Evolutionary conservation across 1,140 invertebrate species (phyloP), one percentile per base, ranked within the genome.

Genomic region (Drosophila varians): DNA sequence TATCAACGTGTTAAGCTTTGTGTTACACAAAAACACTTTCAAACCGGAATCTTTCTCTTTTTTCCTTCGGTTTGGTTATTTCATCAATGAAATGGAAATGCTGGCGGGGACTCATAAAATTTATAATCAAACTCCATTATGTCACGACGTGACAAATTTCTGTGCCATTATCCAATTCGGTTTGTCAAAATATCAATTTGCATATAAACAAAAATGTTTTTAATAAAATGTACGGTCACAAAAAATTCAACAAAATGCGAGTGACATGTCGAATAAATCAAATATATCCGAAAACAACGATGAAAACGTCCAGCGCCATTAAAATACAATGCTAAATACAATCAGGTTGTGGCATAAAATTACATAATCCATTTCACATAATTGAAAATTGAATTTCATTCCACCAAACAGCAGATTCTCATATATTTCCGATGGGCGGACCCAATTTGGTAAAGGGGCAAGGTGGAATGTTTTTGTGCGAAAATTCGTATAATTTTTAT

Each of bases 361-460:
- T 55, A 77, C 74, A 68, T 60, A 74, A 77, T 68, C 69, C 55
- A 55, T 62, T 62, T 58, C 45, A 55, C 47, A 71, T 75, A 75
- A 78, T 78, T 84, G 71, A 40, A 69, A 71, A 77, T 83, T 65
- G 52, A 65, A 66, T 83, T 72, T 58, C 43, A 47, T 31, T n/a
- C n/a, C n/a, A 36, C 49, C 40, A 28, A 38, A 43, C 19, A 16
- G 7, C 31, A 25, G 57, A 42, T 31, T 45, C 52, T 14, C 40
- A 14, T 18, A 19, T 12, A 36, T 58, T 40, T 53, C 21, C 51
- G 16, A 62, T 46, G 16, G n/a, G 6, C 34, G 11, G n/a, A 16
- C 2, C 36, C 14, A 11, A 19, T 19, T 12, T 12, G 34, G 14
- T 12, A 36, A 36, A 45, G 12, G 43, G 64, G 21, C 12, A 18